Base-by-base conservation (phyloP, 2,888 invertebrate genomes). In the Thalpophila matura region DNA sequence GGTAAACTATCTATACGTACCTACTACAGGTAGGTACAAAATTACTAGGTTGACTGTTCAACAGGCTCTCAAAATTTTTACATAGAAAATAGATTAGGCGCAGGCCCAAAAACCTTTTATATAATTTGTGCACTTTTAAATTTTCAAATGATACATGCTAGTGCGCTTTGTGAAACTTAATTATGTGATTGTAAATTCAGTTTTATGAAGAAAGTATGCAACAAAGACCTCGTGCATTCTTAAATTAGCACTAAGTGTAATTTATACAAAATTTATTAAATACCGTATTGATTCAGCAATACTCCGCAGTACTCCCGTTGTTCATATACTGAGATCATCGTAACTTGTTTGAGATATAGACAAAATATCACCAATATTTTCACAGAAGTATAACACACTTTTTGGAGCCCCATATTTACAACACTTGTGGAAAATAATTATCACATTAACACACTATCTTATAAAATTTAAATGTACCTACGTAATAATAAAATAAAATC, bases 261-360 rank as follows among this genome's bases (percentile, higher is more conserved):
- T 27, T 38, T 58, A 45, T 50, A 54, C 57, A 59, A 55, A 53
- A 67, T 49, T 14, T 12, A 7, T 7, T 6, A 46, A 82, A 87
- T 91, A 92, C 92, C 92, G 79, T 91, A 91, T 81, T 89, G 89
- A 69, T 79, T 86, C 31, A 92, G 86, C 42, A 93, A 78, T n/a
- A 70, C 49, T 40, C 71, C 79, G 67, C 92, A 92, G 53, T 86
- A 58, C 56, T 80, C 67, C 62, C 76, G 79, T 9, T 80, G 82
- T 43, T 80, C 79, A 35, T 49, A 14, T 3, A 42, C 31, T 5
- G 66, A 42, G 38, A n/a, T 33, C 72, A 72, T 78, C 4, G 42
- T 42, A 2, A 58, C 59, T 61, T 51, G 53, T 40, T 61, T 33
- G n/a, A 67, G 29, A 37, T 46, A 47, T 10, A 80, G 12, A 24